phyloP scores from a whole-genome alignment of 2,888 invertebrate genomes.

The Patella caerulea region DNA sequence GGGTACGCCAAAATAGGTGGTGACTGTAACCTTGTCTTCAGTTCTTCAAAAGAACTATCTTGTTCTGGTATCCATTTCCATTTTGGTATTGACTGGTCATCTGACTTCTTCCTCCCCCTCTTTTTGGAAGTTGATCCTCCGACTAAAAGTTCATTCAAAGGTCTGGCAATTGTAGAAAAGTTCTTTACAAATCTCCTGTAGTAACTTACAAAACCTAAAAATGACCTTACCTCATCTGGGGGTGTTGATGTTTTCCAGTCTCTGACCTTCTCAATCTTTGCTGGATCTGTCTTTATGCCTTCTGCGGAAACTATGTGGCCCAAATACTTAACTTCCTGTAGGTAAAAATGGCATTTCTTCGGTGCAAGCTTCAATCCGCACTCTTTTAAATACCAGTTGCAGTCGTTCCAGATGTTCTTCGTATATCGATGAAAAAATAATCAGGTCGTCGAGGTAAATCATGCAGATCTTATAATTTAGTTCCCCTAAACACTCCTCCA shows the following conservation, averaged over 20 bases:
- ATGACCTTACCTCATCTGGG: constrained; percentile 5
- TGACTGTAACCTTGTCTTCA: too few species aligned
- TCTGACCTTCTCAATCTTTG: constrained; percentile 4
- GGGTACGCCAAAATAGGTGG: too few species aligned
- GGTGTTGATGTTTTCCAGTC: constrained; percentile 1
- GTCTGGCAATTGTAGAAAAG: neutral
- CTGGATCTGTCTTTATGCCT: too few species aligned
- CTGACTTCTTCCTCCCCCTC: too few species aligned
- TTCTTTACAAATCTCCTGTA: constrained; percentile 1
- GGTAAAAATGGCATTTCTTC: constrained; percentile 12
- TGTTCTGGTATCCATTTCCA: too few species aligned
- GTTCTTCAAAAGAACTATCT: constrained; percentile 22
- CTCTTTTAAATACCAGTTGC: constrained; percentile 13
- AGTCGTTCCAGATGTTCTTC: constrained; percentile 13
- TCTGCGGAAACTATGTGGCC: neutral
- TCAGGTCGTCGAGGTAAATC: constrained; percentile 23
- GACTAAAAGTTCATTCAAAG: constrained; percentile 1
- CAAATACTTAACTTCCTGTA: constrained; percentile 15
- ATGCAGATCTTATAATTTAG: too few species aligned
- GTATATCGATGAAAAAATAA: constrained; percentile 12
- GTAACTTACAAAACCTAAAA: constrained; percentile 1
- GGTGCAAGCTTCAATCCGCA: constrained; percentile 9
- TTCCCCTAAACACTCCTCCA: too few species aligned
- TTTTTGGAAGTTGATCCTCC: too few species aligned
- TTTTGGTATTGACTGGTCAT: constrained; percentile 17